phyloP scores from a whole-genome alignment of 2,113 vertebrate species.

The Gracilinanus agilis region DNA sequence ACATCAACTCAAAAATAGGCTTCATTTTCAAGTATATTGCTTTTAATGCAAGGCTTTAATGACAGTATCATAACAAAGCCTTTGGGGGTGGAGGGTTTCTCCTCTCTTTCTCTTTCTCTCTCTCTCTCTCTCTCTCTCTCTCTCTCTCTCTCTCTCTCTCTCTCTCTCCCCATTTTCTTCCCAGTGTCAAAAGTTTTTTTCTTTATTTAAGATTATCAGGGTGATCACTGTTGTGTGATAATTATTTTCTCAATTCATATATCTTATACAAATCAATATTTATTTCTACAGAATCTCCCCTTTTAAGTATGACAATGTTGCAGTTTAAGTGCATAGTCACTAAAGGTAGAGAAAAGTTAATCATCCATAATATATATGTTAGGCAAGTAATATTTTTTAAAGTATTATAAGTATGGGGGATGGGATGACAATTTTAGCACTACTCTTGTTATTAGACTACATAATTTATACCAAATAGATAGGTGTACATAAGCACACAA shows the following conservation, averaged over 20 bases:
- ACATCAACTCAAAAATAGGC: background rate
- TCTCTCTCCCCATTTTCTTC: background rate
- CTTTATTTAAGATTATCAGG: background rate
- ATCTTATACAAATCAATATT: background rate
- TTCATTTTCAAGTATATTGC: background rate
- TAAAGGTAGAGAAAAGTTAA: background rate
- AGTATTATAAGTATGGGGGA: too few species aligned
- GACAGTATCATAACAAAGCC: background rate
- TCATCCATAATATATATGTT: background rate
- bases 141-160: too few species aligned
- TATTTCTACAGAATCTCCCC: background rate
- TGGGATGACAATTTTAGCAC: too few species aligned
- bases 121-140: too few species aligned
- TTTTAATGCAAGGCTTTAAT: background rate
- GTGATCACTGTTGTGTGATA: constrained; percentile 1
- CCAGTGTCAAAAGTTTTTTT: background rate
- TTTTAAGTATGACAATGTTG: background rate
- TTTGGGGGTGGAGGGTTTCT: background rate
- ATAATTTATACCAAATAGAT: too few species aligned
- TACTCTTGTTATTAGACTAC: too few species aligned
- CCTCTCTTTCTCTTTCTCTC: background rate
- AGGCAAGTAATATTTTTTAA: background rate
- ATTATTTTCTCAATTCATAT: background rate
- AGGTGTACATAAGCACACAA: too few species aligned
- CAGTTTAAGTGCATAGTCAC: background rate